These are phyloP conservation scores for Myiagra hebetior DNA, from an alignment of 2,113 vertebrate species.

Conservation along the genomic window DNA sequence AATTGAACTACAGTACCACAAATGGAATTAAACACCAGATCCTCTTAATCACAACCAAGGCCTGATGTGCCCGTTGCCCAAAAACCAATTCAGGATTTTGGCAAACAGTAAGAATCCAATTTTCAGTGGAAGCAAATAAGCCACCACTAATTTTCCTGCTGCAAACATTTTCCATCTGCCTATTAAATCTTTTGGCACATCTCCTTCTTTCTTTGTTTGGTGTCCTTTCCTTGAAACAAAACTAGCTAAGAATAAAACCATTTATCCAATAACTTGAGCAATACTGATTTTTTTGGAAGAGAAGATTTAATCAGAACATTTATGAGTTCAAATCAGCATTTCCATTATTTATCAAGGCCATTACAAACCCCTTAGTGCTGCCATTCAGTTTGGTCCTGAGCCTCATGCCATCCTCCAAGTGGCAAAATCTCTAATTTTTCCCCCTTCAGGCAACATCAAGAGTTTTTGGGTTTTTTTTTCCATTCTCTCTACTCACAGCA, in stretches of 20 bases:
- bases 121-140: conserved; percentile 8
- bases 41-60: neutral
- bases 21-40: neutral
- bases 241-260: neutral
- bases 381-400: neutral
- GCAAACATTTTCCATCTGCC: conserved; percentile 22
- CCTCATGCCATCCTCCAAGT: neutral
- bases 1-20: neutral
- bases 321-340: neutral
- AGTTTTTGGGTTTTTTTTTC: neutral
- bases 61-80: neutral
- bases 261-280: neutral
- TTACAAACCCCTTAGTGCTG: neutral
- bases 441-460: neutral
- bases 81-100: neutral
- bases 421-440: neutral
- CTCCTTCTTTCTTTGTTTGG: neutral
- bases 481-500: fast-evolving
- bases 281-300: neutral
- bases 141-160: neutral
- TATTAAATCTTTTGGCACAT: neutral
- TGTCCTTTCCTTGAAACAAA: neutral
- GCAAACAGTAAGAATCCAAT: neutral
- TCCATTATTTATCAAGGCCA: neutral
- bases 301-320: neutral